These are phyloP conservation scores for Anastrepha ludens DNA, from an alignment of 1,140 invertebrate genomes.

Conservation along the genomic window DNA sequence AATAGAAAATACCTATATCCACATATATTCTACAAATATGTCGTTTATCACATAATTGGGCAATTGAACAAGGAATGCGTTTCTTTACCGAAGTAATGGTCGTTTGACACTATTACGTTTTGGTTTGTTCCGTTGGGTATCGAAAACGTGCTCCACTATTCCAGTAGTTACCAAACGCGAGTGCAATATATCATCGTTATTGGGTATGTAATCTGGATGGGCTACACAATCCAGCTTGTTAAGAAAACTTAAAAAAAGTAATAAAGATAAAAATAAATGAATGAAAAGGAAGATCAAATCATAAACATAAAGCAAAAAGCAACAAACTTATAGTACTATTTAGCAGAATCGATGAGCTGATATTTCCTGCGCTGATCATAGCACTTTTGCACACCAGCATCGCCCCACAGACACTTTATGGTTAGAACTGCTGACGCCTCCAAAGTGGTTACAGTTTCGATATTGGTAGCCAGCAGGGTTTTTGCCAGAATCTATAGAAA, in stretches of 20 bases:
- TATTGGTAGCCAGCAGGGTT: constrained; percentile 88
- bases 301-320: no score
- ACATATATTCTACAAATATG: not conserved
- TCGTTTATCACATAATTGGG: not conserved
- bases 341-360: constrained; percentile 95
- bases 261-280: no score
- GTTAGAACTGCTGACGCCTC: constrained; percentile 91
- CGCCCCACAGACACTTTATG: constrained; percentile 91
- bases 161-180: constrained; percentile 12
- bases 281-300: no score
- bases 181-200: constrained; percentile 36
- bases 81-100: not conserved
- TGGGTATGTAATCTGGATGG: constrained; percentile 32
- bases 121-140: not conserved
- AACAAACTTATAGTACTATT: constrained; percentile 79
- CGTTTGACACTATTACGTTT: constrained; percentile 1
- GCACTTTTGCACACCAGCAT: constrained; percentile 93
- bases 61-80: not conserved
- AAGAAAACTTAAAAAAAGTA: constrained; percentile 66
- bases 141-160: constrained; percentile 35
- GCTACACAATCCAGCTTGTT: constrained; percentile 23
- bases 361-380: constrained; percentile 94
- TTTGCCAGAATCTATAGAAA: not conserved
- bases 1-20: not conserved
- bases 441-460: constrained; percentile 93